Conservation (phyloP, 2,888 invertebrate species). For the Linnaemya vulpina region DNA sequence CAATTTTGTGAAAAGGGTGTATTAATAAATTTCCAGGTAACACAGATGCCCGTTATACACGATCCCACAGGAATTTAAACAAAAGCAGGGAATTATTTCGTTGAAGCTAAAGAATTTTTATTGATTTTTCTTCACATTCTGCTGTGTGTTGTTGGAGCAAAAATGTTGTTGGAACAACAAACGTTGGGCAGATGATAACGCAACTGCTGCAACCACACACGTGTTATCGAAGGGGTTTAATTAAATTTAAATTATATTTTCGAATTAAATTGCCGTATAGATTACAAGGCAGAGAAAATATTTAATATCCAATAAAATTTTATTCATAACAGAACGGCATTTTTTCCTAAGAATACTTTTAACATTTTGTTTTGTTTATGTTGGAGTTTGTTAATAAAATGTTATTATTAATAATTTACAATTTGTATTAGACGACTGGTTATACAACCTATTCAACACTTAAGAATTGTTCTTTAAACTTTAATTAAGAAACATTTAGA, state of each 20-base stretch:
- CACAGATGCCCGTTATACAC: constrained; percentile 44
- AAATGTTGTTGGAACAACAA: constrained; percentile 16
- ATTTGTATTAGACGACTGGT: no score
- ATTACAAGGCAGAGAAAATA: constrained; percentile 10
- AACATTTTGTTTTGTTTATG: neutral
- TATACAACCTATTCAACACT: no score
- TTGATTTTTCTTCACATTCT: constrained; percentile 41
- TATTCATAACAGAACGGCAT: neutral
- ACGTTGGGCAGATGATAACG: constrained; percentile 56
- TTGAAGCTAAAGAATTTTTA: constrained; percentile 67
- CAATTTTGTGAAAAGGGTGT: constrained; percentile 60
- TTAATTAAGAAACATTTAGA: no score
- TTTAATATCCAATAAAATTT: constrained; percentile 12
- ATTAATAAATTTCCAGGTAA: constrained; percentile 65
- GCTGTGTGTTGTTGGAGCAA: constrained; percentile 5
- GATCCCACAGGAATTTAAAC: constrained; percentile 66
- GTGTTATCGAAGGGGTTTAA: constrained; percentile 34
- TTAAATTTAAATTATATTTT: constrained; percentile 41
- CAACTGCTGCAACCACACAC: neutral
- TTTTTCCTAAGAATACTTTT: neutral
- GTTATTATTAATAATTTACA: neutral
- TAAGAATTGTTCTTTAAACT: no score
- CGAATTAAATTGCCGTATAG: constrained; percentile 22
- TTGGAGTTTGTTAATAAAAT: neutral
- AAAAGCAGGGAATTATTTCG: constrained; percentile 36